Evolutionary conservation across 2,888 invertebrate species (phyloP).

Genomic region (Phytoseiulus persimilis): DNA sequence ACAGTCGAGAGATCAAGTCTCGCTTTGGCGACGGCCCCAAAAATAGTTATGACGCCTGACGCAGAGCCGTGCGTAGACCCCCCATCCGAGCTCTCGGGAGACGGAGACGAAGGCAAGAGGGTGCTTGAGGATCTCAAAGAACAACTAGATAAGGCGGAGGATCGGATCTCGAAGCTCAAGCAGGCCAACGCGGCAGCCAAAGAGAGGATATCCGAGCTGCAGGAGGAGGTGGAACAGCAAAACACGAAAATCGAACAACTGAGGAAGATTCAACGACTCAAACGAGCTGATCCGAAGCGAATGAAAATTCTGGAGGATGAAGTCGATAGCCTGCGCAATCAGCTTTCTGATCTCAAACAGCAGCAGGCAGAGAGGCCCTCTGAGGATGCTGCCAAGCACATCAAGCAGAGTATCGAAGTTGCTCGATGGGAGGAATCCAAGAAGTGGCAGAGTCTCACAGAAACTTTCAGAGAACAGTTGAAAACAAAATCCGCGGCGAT

Average conservation of each 20-base stretch:
- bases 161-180: not conserved
- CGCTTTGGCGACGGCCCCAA: no score
- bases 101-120: not conserved
- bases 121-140: not conserved
- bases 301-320: slow-evolving; percentile 25
- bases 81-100: not conserved
- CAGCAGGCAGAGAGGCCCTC: slow-evolving; percentile 18
- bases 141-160: not conserved
- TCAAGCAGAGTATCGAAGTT: slow-evolving; percentile 24
- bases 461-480: slow-evolving; percentile 1
- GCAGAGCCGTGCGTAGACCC: not conserved
- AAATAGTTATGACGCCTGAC: not conserved
- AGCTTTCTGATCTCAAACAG: slow-evolving; percentile 8
- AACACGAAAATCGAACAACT: slow-evolving; percentile 28
- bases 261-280: not conserved
- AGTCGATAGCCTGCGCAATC: not conserved
- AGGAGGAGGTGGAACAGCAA: not conserved
- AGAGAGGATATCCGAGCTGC: not conserved
- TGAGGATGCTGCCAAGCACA: not conserved
- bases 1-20: not conserved
- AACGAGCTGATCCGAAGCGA: slow-evolving; percentile 12
- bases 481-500: not conserved
- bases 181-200: not conserved
- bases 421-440: slow-evolving; percentile 36
- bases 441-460: not conserved